Percentiles rank a stretch among this genome's conserved stretches.
Conservation (phyloP, 2,888 invertebrate genomes). For the Yponomeuta cagnagella region DNA sequence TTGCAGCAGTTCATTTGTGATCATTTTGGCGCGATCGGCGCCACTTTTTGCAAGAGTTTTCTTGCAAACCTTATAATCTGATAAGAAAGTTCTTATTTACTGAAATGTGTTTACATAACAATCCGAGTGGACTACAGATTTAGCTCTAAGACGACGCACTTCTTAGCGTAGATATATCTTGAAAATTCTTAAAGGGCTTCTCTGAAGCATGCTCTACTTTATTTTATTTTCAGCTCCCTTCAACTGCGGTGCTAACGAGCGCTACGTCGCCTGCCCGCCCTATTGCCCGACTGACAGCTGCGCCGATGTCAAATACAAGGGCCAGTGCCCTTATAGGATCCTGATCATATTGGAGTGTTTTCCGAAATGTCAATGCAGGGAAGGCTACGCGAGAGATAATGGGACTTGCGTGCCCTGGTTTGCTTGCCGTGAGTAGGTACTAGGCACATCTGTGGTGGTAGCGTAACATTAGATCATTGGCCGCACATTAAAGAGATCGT, state of each 20-base stretch:
- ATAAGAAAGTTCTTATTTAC: too few species aligned
- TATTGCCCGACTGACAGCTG: conserved; percentile 40
- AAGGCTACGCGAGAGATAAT: conserved; percentile 30
- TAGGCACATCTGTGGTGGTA: too few species aligned
- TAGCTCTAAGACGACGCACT: too few species aligned
- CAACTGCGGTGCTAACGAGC: conserved; percentile 33
- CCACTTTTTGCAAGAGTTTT: too few species aligned
- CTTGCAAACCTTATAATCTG: too few species aligned
- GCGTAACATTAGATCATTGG: too few species aligned
- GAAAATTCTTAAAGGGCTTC: neutral
- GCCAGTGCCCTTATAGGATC: conserved; percentile 25
- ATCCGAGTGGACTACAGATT: too few species aligned
- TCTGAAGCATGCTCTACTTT: neutral
- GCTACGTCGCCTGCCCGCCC: conserved; percentile 33
- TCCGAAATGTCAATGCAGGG: conserved; percentile 35
- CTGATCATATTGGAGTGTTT: conserved; percentile 29
- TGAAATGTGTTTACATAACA: too few species aligned
- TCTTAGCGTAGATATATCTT: neutral
- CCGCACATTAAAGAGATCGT: too few species aligned
- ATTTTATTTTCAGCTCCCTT: conserved; percentile 33
- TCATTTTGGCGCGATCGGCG: too few species aligned
- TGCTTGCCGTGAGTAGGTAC: conserved; percentile 27
- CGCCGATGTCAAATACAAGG: conserved; percentile 24
- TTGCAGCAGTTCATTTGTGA: too few species aligned
- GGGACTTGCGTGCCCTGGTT: conserved; percentile 35